Evolutionary conservation across 2,797 vertebrate species (phyloP).

Genomic region (Tenualosa thibaudeaui): DNA sequence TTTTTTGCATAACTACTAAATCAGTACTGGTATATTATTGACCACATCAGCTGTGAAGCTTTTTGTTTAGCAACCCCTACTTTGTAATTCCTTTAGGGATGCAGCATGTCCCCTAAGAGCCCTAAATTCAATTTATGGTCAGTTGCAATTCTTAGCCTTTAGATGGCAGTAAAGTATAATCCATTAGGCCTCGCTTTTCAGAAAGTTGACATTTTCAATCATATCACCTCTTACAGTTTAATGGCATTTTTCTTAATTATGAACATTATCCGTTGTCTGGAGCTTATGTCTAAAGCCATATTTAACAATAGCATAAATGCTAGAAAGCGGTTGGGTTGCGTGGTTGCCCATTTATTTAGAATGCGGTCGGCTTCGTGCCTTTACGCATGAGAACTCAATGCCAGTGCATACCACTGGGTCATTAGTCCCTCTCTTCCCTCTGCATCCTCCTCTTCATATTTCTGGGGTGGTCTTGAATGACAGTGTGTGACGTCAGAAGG

Average conservation of each 20-base stretch:
- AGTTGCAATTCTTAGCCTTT: neutral
- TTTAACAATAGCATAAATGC: neutral
- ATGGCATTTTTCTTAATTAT: neutral
- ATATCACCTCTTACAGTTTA: neutral
- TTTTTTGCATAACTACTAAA: neutral
- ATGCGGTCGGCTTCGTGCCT: neutral
- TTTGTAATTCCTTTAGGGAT: neutral
- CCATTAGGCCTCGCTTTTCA: neutral
- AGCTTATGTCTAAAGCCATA: neutral
- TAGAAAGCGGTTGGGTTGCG: neutral
- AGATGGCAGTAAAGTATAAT: neutral
- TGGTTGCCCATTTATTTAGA: neutral
- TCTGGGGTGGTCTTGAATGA: constrained; percentile 27
- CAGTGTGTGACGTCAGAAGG: constrained; percentile 72
- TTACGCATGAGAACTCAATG: constrained; percentile 19
- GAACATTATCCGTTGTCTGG: neutral
- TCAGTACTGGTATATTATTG: neutral
- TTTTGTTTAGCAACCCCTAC: neutral
- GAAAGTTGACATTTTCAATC: neutral
- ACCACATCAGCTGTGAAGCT: neutral
- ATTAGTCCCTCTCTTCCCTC: neutral
- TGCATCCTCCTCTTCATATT: constrained; percentile 22
- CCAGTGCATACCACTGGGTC: constrained; percentile 12
- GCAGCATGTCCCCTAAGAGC: neutral
- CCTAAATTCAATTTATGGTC: neutral